phyloP scores from a whole-genome alignment of 1,140 invertebrate species.

The Theocolax elegans region DNA sequence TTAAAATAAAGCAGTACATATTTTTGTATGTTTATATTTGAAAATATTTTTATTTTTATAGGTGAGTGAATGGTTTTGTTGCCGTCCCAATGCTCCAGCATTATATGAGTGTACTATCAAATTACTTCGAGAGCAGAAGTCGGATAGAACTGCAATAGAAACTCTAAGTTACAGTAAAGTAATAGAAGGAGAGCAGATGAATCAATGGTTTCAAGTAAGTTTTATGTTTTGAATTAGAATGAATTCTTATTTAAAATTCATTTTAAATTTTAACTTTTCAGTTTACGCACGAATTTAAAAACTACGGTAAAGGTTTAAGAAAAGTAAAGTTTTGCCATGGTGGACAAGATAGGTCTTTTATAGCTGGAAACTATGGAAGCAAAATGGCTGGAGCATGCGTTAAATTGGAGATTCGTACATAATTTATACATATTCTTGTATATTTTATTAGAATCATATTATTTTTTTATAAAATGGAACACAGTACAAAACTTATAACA shows the following conservation, averaged over 20 bases:
- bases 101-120: slow-evolving; percentile 47
- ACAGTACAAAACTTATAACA: too few species aligned
- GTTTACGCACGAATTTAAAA: slow-evolving; percentile 55
- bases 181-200: slow-evolving; percentile 53
- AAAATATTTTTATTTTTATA: slow-evolving; percentile 27
- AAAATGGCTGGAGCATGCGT: slow-evolving; percentile 76
- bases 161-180: slow-evolving; percentile 46
- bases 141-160: slow-evolving; percentile 45
- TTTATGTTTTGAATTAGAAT: slow-evolving; percentile 1
- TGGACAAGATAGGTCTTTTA: slow-evolving; percentile 72
- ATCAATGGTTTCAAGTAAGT: slow-evolving; percentile 57
- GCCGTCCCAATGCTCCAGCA: slow-evolving; percentile 58
- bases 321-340: slow-evolving; percentile 55
- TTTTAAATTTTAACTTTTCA: slow-evolving; percentile 36
- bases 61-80: slow-evolving; percentile 62
- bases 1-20: neutral
- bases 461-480: neutral
- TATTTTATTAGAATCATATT: neutral
- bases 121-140: slow-evolving; percentile 45
- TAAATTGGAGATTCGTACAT: slow-evolving; percentile 49
- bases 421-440: too few species aligned
- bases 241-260: slow-evolving; percentile 1
- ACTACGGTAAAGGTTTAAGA: slow-evolving; percentile 58
- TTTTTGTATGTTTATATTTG: neutral
- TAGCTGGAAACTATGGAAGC: slow-evolving; percentile 75